Percentiles rank a stretch among this genome's conserved stretches.
These are phyloP conservation scores for Limnodromus scolopaceus DNA, from an alignment of 2,797 vertebrate species.

Conservation along the genomic window DNA sequence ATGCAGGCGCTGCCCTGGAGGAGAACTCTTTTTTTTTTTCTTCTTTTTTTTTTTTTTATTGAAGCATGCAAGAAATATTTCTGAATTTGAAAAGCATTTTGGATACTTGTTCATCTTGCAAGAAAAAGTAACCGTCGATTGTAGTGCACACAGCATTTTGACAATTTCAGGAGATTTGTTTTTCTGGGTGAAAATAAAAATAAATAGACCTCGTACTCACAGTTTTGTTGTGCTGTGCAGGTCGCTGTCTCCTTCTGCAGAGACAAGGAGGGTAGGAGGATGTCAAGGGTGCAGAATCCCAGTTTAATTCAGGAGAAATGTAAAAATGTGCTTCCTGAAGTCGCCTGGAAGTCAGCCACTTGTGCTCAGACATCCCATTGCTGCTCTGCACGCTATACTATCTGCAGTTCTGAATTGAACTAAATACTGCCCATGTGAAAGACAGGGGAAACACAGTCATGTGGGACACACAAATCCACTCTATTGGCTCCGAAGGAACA, in stretches of 20 bases:
- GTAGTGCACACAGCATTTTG: neutral
- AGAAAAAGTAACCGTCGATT: neutral
- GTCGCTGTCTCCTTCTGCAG: conserved; percentile 2
- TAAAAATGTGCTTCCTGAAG: conserved; percentile 60
- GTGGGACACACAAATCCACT: conserved; percentile 79
- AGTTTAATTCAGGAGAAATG: conserved; percentile 13
- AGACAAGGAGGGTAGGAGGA: neutral
- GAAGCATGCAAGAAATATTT: conserved; percentile 38
- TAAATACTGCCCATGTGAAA: conserved; percentile 86
- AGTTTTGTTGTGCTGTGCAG: conserved; percentile 38
- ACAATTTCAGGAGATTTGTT: neutral
- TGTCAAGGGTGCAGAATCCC: conserved; percentile 71
- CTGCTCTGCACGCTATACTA: conserved; percentile 77
- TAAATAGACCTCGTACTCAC: conserved; percentile 67
- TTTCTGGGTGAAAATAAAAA: conserved; percentile 44
- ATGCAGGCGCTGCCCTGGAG: conserved; percentile 60
- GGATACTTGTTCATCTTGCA: neutral
- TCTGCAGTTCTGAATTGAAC: conserved; percentile 88
- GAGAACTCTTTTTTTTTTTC: conserved; percentile 5
- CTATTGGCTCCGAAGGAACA: conserved; percentile 82
- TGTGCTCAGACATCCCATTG: conserved; percentile 72
- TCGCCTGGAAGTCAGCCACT: conserved; percentile 66
- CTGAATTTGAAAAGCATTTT: neutral
- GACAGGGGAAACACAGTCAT: conserved; percentile 84
- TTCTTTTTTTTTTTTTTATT: neutral